A percentile compares a stretch with the other conserved stretches of the same genome.
These are phyloP conservation scores for Xylophagus ater DNA, from an alignment of 2,888 invertebrate genomes.

Conservation along the genomic window DNA sequence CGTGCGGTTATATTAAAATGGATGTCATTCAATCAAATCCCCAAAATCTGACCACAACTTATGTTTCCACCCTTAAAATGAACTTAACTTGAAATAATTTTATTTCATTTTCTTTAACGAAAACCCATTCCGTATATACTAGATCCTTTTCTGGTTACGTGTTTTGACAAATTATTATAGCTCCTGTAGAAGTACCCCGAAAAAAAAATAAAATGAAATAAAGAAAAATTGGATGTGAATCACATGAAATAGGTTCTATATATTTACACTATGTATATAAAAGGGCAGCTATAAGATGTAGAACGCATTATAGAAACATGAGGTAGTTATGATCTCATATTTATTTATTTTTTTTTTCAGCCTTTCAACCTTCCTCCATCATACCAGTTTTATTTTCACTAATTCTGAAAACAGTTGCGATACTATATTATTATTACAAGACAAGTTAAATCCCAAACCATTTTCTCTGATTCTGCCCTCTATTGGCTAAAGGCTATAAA, in stretches of 20 bases:
- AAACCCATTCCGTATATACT: too few species aligned
- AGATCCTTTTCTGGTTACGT: too few species aligned
- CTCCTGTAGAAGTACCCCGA: not conserved
- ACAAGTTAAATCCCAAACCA: too few species aligned
- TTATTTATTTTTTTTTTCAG: not conserved
- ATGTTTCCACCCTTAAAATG: not conserved
- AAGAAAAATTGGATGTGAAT: too few species aligned
- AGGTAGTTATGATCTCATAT: conserved; percentile 11
- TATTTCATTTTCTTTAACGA: not conserved
- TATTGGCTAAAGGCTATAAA: conserved; percentile 17
- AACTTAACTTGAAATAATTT: not conserved
- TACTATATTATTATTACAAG: too few species aligned
- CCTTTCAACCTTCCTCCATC: not conserved
- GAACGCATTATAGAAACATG: conserved; percentile 9
- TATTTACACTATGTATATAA: too few species aligned
- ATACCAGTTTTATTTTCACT: conserved; percentile 3
- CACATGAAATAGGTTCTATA: too few species aligned
- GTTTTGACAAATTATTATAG: conserved; percentile 2
- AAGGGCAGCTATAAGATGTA: too few species aligned
- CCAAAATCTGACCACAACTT: not conserved
- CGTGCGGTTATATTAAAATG: too few species aligned
- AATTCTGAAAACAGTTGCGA: too few species aligned
- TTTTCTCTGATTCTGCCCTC: too few species aligned
- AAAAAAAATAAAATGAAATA: not conserved
- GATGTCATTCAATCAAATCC: conserved; percentile 1